Base-by-base conservation (phyloP, 2,888 invertebrate species). In the Drymonia ruficornis region DNA sequence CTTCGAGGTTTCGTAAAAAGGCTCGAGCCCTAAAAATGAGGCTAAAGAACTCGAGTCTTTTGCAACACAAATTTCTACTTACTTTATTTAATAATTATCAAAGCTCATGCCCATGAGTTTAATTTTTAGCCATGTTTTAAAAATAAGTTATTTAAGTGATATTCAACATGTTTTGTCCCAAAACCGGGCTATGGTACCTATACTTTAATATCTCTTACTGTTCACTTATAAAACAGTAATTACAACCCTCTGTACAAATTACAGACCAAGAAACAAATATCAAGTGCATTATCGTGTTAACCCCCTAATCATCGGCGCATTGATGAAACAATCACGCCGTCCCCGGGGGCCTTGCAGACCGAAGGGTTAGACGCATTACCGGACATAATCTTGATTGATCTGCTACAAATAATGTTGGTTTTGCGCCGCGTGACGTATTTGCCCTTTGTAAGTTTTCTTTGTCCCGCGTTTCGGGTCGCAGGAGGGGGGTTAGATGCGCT, bases 301-400 rank as follows among this genome's bases (percentile, higher is more conserved):
- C 82, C 86, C 47, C 85, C 82, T 83, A 86, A 88, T 88, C 79
- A 88, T 88, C 81, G 84, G 83, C 86, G 71, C 63, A 70, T 87
- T 84, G 86, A 83, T 76, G 87, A 84, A 87, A 86, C 88, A 89
- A 89, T 88, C 87, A 76, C 75, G 64, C 56, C 68, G 69, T 70
- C 70, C 68, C 72, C 62, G 61, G 61, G 66, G 73, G 71, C 56
- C 67, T 60, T 60, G 57, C 60, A 68, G 70, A 71, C 64, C 67
- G 74, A 86, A 87, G 89, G 90, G 89, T 87, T 87, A 79, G 68
- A 62, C 65, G 81, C 76, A 84, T 86, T 86, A 84, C 81, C 77
- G 85, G 84, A 81, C 81, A 80, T 89, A 90, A 91, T 91, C 91
- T 91, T 91, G 91, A 91, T 91, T 86, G 91, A 91, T 91, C 87